phyloP scores from a whole-genome alignment of 2,888 invertebrate genomes.

The Rhamphomyia laevipes region DNA sequence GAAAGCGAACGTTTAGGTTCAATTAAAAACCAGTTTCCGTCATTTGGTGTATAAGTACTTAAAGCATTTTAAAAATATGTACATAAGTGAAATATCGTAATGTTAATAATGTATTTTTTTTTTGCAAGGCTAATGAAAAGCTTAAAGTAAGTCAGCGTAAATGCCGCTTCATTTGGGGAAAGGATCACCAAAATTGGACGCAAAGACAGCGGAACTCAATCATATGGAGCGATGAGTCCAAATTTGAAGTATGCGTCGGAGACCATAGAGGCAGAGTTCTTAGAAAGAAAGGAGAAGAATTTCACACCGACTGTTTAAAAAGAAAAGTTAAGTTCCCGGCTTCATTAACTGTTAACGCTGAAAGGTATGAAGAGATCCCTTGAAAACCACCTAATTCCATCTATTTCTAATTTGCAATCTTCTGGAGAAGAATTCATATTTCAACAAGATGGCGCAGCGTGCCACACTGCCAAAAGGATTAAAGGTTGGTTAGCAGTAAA shows the following conservation, averaged over 20 bases:
- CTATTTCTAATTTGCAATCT: slow-evolving; percentile 10
- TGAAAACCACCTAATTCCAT: slow-evolving; percentile 10
- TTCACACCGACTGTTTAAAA: slow-evolving; percentile 9
- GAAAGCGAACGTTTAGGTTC: too few relatives aligned
- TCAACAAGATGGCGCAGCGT: slow-evolving; percentile 6
- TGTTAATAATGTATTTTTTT: too few relatives aligned
- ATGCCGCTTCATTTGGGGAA: too few relatives aligned
- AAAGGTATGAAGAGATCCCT: slow-evolving; percentile 11
- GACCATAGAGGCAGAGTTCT: slow-evolving; percentile 8
- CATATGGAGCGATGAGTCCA: too few relatives aligned
- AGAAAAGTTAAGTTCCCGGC: slow-evolving; percentile 10
- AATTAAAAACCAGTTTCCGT: too few relatives aligned
- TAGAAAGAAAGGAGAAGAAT: slow-evolving; percentile 5
- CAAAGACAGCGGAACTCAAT: too few relatives aligned
- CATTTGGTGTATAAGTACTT: too few relatives aligned
- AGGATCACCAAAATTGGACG: too few relatives aligned
- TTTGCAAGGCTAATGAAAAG: too few relatives aligned
- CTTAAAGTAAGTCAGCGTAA: too few relatives aligned
- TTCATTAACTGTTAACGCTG: slow-evolving; percentile 9
- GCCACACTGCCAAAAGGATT: not conserved
- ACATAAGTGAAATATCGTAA: too few relatives aligned
- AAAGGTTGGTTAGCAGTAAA: not conserved
- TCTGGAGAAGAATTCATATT: slow-evolving; percentile 3
- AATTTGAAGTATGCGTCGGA: slow-evolving; percentile 8
- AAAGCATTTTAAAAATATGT: too few relatives aligned